Evolutionary conservation across 2,888 invertebrate species (phyloP).

Genomic region (Pharmacophagus antenor): DNA sequence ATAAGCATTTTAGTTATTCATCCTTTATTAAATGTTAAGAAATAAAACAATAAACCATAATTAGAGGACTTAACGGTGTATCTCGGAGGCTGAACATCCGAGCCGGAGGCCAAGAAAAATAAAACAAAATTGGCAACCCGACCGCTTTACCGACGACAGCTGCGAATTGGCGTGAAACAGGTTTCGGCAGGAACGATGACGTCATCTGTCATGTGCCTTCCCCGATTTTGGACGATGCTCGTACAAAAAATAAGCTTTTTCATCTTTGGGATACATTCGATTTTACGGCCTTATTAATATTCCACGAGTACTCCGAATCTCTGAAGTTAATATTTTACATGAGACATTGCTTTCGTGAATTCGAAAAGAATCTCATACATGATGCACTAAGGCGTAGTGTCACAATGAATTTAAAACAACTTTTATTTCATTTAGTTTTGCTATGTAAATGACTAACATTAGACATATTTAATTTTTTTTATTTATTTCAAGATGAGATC

Average conservation of each 20-base stretch:
- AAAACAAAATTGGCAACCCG: slow-evolving; percentile 52
- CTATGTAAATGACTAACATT: too few species aligned
- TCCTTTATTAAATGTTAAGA: slow-evolving; percentile 29
- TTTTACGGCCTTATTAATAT: slow-evolving; percentile 59
- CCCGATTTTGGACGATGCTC: slow-evolving; percentile 50
- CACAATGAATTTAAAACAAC: too few species aligned
- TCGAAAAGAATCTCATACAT: too few species aligned
- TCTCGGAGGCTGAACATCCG: slow-evolving; percentile 56
- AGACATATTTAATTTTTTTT: too few species aligned
- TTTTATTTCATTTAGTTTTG: too few species aligned
- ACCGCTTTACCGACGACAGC: slow-evolving; percentile 69
- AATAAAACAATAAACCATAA: slow-evolving; percentile 42
- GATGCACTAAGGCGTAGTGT: too few species aligned
- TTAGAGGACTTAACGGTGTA: slow-evolving; percentile 69
- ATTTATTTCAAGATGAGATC: too few species aligned
- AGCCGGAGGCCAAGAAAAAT: slow-evolving; percentile 51
- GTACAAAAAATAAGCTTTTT: slow-evolving; percentile 61
- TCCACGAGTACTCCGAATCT: slow-evolving; percentile 33
- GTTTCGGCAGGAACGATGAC: slow-evolving; percentile 70
- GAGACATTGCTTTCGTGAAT: background rate
- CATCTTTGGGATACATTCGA: slow-evolving; percentile 51
- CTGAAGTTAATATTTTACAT: slow-evolving; percentile 9
- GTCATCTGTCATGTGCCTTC: slow-evolving; percentile 71
- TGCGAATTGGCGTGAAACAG: slow-evolving; percentile 78
- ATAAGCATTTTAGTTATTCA: slow-evolving; percentile 32